Evolutionary conservation across 2,797 vertebrate species (phyloP).

Genomic region (Accipiter superciliosus): DNA sequence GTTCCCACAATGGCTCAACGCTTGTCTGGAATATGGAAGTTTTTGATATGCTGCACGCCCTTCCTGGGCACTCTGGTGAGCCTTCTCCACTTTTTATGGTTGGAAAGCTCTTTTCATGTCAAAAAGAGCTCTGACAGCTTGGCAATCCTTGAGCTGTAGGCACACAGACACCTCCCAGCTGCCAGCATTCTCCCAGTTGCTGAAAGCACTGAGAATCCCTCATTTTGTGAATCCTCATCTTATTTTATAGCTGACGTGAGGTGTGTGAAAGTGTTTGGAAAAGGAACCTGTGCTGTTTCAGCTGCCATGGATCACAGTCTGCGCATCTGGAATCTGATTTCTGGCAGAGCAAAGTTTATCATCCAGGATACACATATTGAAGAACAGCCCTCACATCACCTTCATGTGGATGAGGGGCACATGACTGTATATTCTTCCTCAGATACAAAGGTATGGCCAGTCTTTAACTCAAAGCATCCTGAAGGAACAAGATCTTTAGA

Average conservation of each 20-base stretch:
- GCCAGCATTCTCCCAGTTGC: background rate
- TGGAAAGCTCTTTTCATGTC: background rate
- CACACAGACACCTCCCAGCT: background rate
- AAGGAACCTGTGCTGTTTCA: slow-evolving; percentile 73
- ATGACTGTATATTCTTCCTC: slow-evolving; percentile 69
- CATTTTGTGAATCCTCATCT: background rate
- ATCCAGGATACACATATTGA: slow-evolving; percentile 47
- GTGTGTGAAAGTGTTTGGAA: slow-evolving; percentile 64
- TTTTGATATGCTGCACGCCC: slow-evolving; percentile 69
- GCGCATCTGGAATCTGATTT: slow-evolving; percentile 76
- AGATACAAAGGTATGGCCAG: slow-evolving; percentile 71
- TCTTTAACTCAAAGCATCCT: background rate
- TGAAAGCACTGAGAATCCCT: background rate
- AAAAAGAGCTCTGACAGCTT: background rate
- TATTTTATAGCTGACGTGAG: slow-evolving; percentile 72
- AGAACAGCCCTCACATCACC: slow-evolving; percentile 43
- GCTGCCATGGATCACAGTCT: slow-evolving; percentile 78
- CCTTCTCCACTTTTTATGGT: background rate
- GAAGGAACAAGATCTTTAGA: background rate
- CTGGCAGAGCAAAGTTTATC: slow-evolving; percentile 73
- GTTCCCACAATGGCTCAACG: slow-evolving; percentile 75
- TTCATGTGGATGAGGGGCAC: slow-evolving; percentile 67
- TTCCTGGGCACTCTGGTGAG: slow-evolving; percentile 80
- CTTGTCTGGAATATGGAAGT: slow-evolving; percentile 76
- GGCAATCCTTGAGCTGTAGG: background rate